Conservation (phyloP, 1,140 invertebrate species). For the Schmidtea mediterranea region DNA sequence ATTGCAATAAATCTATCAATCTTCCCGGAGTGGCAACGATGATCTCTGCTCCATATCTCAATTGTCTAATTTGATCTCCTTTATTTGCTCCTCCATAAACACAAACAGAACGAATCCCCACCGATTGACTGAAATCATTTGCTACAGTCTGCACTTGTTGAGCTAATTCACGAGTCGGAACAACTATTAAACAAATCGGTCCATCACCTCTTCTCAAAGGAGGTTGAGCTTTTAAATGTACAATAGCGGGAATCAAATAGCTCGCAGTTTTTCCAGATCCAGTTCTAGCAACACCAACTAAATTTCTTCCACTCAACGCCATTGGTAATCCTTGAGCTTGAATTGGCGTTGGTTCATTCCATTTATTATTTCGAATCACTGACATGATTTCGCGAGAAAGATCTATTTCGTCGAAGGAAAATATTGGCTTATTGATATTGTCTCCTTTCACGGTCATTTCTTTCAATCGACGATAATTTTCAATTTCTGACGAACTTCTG, state of each 20-base stretch:
- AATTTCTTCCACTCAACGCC: constrained; percentile 59
- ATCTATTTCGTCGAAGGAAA: constrained; percentile 57
- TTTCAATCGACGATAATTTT: neutral
- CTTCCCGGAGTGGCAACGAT: constrained; percentile 55
- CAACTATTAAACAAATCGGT: constrained; percentile 57
- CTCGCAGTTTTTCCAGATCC: constrained; percentile 13
- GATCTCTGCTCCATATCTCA: constrained; percentile 35
- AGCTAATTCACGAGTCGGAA: constrained; percentile 72
- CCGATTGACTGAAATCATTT: constrained; percentile 55
- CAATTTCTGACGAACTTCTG: neutral
- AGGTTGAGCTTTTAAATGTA: constrained; percentile 68
- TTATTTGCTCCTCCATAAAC: constrained; percentile 85
- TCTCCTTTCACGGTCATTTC: constrained; percentile 59
- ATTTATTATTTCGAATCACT: constrained; percentile 18
- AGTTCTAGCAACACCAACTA: constrained; percentile 36
- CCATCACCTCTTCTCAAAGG: constrained; percentile 52
- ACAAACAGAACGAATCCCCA: constrained; percentile 57
- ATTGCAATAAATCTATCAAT: constrained; percentile 75
- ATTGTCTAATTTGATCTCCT: constrained; percentile 49
- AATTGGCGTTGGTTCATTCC: constrained; percentile 50
- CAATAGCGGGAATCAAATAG: constrained; percentile 42
- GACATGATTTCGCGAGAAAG: constrained; percentile 33
- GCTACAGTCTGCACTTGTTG: constrained; percentile 84
- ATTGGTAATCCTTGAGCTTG: constrained; percentile 45
- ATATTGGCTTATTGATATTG: constrained; percentile 51